Evolutionary conservation across 2,888 invertebrate species (phyloP).

Genomic region (Enchytraeus crypticus): DNA sequence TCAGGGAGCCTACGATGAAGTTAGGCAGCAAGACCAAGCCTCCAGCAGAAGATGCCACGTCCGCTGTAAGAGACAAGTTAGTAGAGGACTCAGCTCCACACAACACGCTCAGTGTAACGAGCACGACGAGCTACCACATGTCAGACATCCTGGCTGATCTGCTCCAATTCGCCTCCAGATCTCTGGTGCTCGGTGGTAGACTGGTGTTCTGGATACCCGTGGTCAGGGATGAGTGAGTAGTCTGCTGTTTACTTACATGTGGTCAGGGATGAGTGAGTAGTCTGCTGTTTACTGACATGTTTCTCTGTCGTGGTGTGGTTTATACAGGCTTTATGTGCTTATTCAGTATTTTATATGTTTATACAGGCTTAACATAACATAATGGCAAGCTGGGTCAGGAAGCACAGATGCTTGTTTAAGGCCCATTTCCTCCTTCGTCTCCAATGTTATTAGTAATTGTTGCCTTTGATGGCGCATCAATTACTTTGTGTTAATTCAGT

Average conservation of each 20-base stretch:
- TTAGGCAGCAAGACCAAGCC: constrained; percentile 73
- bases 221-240: constrained; percentile 52
- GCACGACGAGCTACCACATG: constrained; percentile 71
- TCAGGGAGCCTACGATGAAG: constrained; percentile 82
- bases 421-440: no score
- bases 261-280: constrained; percentile 52
- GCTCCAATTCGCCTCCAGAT: constrained; percentile 68
- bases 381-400: no score
- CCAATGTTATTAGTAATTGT: no score
- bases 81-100: no score
- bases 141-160: constrained; percentile 75
- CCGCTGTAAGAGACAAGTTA: no score
- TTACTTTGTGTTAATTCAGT: background rate
- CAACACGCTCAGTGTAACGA: no score
- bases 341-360: no score
- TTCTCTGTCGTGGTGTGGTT: background rate
- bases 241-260: constrained; percentile 58
- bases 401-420: no score
- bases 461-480: background rate
- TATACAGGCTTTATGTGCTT: no score
- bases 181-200: constrained; percentile 66
- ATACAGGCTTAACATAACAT: background rate
- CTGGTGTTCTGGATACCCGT: constrained; percentile 94
- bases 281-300: constrained; percentile 58
- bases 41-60: no score